Percentiles rank a stretch among this genome's conserved stretches.
Evolutionary conservation across 2,797 vertebrate genomes (phyloP).

Genomic region (Craterocephalus amniculus): DNA sequence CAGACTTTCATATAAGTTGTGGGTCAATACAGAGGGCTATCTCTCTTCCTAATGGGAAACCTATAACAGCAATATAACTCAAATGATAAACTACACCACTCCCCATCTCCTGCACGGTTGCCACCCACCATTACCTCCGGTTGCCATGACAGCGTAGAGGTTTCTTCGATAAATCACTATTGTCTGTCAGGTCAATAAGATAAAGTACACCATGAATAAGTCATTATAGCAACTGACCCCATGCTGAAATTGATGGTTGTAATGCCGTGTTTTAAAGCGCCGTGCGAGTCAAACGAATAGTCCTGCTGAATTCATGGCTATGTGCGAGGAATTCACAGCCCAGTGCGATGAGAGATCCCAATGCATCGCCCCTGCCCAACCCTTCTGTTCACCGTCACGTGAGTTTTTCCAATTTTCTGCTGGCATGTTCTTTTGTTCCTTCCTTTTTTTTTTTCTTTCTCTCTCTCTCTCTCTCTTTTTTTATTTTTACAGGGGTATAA

Average conservation of each 20-base stretch:
- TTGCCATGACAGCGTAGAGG: constrained; percentile 74
- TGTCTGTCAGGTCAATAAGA: constrained; percentile 81
- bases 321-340: constrained; percentile 32
- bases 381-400: constrained; percentile 67
- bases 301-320: constrained; percentile 36
- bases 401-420: constrained; percentile 86
- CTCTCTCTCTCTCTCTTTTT: no score
- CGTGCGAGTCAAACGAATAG: constrained; percentile 58
- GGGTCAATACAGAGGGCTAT: constrained; percentile 75
- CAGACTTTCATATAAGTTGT: constrained; percentile 76
- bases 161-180: constrained; percentile 79
- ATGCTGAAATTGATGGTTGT: constrained; percentile 71
- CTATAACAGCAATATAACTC: constrained; percentile 79
- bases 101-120: constrained; percentile 58
- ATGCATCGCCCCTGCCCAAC: constrained; percentile 55
- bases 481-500: constrained; percentile 84
- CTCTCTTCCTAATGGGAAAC: constrained; percentile 82
- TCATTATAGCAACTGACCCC: constrained; percentile 80
- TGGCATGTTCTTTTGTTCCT: constrained; percentile 72
- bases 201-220: constrained; percentile 79
- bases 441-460: constrained; percentile 15
- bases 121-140: constrained; percentile 80
- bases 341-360: constrained; percentile 56
- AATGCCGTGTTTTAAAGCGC: constrained; percentile 74
- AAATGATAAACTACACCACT: constrained; percentile 76